Conservation (phyloP, 2,797 vertebrate genomes). For the Basileuterus tristriatus region DNA sequence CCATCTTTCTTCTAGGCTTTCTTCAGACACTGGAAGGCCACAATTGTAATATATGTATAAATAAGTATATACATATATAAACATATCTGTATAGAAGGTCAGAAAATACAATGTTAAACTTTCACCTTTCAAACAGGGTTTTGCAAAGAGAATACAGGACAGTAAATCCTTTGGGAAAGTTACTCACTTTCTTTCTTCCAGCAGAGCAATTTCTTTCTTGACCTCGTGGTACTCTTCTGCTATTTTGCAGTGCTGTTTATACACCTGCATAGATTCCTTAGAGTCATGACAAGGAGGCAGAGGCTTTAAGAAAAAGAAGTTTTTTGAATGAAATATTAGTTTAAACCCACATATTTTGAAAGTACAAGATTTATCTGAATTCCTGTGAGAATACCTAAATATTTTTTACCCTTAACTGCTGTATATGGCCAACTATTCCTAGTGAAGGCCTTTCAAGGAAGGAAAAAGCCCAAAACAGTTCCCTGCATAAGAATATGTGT, state of each 20-base stretch:
- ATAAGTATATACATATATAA: neutral
- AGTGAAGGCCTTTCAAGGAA: neutral
- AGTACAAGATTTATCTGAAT: neutral
- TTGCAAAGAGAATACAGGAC: neutral
- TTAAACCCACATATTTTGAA: neutral
- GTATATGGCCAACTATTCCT: neutral
- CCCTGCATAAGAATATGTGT: neutral
- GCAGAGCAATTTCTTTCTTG: conserved; percentile 90
- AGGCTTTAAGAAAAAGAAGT: conserved; percentile 76
- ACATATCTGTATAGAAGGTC: neutral
- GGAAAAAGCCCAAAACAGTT: neutral
- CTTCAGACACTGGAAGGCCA: neutral
- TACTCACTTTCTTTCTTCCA: conserved; percentile 94
- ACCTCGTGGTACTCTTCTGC: conserved; percentile 94
- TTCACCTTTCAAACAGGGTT: neutral
- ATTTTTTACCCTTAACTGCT: neutral
- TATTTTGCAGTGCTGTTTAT: conserved; percentile 95
- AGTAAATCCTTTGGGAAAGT: neutral
- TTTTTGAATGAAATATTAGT: neutral
- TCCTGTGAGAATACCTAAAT: neutral
- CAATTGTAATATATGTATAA: neutral
- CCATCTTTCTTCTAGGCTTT: neutral
- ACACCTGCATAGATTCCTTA: conserved; percentile 92
- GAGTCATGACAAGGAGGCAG: conserved; percentile 90
- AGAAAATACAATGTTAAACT: neutral